phyloP scores from a whole-genome alignment of 37 sponge, comb jelly and placozoan genomes.

The Diacarnus erythraeanus region DNA sequence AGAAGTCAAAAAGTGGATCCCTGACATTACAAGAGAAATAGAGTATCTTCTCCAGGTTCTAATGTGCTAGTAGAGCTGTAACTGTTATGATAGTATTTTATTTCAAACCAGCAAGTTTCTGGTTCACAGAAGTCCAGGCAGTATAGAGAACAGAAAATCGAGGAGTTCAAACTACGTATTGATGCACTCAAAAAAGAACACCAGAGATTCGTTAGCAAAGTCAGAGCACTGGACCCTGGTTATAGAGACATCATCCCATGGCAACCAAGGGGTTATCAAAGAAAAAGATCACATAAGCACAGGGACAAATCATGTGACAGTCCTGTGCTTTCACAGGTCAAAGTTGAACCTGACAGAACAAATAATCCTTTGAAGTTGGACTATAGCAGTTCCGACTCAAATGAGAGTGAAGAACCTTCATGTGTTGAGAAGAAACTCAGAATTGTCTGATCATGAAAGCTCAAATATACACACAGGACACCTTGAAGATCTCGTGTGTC shows the following conservation, averaged over 20 bases:
- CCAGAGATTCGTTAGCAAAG: constrained; percentile 56
- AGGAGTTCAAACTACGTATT: constrained; percentile 58
- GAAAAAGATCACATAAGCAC: constrained; percentile 40
- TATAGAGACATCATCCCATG: constrained; percentile 55
- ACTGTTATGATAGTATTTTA: background rate
- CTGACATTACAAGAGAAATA: constrained; percentile 64
- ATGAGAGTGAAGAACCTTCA: background rate
- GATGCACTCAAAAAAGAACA: constrained; percentile 64
- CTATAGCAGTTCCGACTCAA: background rate
- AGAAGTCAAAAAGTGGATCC: constrained; percentile 82
- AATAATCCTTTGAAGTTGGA: background rate
- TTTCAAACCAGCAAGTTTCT: constrained; percentile 50
- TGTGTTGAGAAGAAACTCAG: too few relatives aligned
- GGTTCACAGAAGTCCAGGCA: constrained; percentile 39
- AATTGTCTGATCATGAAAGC: too few relatives aligned
- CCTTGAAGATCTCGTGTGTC: too few relatives aligned
- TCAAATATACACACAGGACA: too few relatives aligned
- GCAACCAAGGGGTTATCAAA: constrained; percentile 60
- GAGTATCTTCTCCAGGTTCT: constrained; percentile 56
- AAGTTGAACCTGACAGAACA: background rate
- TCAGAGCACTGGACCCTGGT: constrained; percentile 48
- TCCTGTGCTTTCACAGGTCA: background rate
- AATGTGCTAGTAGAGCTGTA: too few relatives aligned
- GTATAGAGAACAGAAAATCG: constrained; percentile 58
- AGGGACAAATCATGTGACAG: background rate